Evolutionary conservation across 2,888 invertebrate genomes (phyloP).

Genomic region (Eupithecia subfuscata): DNA sequence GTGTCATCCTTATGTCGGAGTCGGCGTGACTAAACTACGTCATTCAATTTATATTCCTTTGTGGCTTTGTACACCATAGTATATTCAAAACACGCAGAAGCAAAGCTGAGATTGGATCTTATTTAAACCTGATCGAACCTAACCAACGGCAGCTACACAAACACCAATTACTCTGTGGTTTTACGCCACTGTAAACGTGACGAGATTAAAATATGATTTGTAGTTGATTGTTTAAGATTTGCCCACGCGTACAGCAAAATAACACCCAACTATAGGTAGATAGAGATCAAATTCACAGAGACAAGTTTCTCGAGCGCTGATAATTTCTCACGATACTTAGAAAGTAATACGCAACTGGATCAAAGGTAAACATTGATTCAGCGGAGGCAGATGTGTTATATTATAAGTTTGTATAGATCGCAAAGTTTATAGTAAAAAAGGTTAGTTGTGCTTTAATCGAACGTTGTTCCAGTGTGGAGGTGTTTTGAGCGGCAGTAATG

Average conservation of each 20-base stretch:
- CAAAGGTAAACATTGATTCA: conserved; percentile 53
- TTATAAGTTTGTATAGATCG: conserved; percentile 41
- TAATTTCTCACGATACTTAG: conserved; percentile 57
- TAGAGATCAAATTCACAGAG: conserved; percentile 47
- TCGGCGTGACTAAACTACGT: conserved; percentile 49
- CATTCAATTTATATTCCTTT: conserved; percentile 56
- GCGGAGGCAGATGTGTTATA: conserved; percentile 48
- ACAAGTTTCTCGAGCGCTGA: conserved; percentile 40
- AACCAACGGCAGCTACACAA: conserved; percentile 29
- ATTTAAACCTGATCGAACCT: conserved; percentile 45
- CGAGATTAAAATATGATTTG: conserved; percentile 52
- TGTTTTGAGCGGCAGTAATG: conserved; percentile 77
- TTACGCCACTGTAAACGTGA: conserved; percentile 47
- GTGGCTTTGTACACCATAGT: conserved; percentile 52
- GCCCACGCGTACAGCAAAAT: conserved; percentile 35
- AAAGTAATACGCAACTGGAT: conserved; percentile 53
- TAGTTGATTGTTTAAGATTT: conserved; percentile 51
- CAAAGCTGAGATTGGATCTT: conserved; percentile 43
- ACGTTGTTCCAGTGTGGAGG: conserved; percentile 74
- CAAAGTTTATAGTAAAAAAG: conserved; percentile 43
- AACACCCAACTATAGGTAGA: conserved; percentile 30
- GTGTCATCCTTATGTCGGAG: conserved; percentile 47
- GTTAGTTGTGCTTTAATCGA: conserved; percentile 58
- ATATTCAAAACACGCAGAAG: conserved; percentile 43
- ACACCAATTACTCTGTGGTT: conserved; percentile 47